These are phyloP conservation scores for Tapirus indicus DNA, from an alignment of 2,797 vertebrate genomes.

Conservation along the genomic window DNA sequence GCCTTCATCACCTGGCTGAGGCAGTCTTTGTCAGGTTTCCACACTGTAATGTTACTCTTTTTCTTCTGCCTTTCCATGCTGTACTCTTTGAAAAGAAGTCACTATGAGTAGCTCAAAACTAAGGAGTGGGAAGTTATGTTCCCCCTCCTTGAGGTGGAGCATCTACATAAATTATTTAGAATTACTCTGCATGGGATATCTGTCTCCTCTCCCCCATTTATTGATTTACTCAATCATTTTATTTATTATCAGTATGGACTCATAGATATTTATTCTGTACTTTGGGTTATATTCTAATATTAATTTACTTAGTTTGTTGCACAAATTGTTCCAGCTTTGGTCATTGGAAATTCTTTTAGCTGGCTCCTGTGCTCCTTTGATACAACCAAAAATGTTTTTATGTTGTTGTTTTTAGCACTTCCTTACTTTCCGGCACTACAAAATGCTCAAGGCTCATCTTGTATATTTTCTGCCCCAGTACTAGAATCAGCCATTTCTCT, in stretches of 20 bases:
- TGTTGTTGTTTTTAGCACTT: neutral
- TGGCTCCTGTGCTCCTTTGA: neutral
- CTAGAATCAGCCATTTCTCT: neutral
- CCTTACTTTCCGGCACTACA: conserved; percentile 15
- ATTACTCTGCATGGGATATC: conserved; percentile 9
- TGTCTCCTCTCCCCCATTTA: conserved; percentile 31
- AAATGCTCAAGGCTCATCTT: neutral
- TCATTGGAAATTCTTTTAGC: conserved; percentile 32
- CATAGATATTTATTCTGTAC: conserved; percentile 18
- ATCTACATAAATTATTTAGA: conserved; percentile 9
- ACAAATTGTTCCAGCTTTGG: conserved; percentile 38
- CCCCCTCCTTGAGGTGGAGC: neutral
- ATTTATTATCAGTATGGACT: neutral
- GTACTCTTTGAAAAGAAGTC: conserved; percentile 56
- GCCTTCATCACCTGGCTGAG: conserved; percentile 34
- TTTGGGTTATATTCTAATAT: conserved; percentile 40
- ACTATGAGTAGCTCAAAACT: conserved; percentile 5
- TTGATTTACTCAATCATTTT: conserved; percentile 9
- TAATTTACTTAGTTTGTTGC: conserved; percentile 35
- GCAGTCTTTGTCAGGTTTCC: conserved; percentile 32
- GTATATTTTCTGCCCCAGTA: conserved; percentile 26
- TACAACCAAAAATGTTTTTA: neutral
- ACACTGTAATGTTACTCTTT: neutral
- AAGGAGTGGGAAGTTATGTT: conserved; percentile 6
- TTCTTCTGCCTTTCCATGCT: neutral